Evolutionary conservation across 2,797 vertebrate genomes (phyloP).

Genomic region (Coccyzus lansbergi): DNA sequence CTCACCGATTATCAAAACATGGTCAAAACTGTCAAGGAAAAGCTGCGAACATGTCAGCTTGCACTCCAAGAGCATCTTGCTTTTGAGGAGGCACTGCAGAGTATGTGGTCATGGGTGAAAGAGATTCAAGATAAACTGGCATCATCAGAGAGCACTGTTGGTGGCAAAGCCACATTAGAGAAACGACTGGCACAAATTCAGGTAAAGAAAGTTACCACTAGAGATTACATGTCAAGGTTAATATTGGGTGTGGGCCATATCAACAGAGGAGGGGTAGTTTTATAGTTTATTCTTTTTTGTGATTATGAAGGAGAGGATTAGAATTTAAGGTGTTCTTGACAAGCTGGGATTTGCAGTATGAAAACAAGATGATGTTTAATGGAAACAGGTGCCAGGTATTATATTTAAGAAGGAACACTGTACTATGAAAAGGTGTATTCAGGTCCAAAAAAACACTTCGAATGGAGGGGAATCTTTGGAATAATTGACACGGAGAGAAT

Average conservation of each 20-base stretch:
- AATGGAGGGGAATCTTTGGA: background rate
- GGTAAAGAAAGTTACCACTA: slow-evolving; percentile 72
- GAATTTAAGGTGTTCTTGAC: background rate
- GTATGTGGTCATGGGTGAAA: slow-evolving; percentile 89
- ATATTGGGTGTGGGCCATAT: background rate
- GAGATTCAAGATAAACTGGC: slow-evolving; percentile 86
- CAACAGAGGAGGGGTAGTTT: background rate
- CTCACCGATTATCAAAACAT: slow-evolving; percentile 88
- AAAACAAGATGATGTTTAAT: background rate
- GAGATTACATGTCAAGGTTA: background rate
- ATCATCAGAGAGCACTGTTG: slow-evolving; percentile 85
- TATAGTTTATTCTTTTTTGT: background rate
- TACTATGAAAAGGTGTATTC: background rate
- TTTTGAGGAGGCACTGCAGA: slow-evolving; percentile 90
- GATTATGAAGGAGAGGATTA: background rate
- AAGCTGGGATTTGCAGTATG: background rate
- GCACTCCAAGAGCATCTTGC: slow-evolving; percentile 93
- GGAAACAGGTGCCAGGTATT: background rate
- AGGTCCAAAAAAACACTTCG: background rate
- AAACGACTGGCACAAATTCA: slow-evolving; percentile 88
- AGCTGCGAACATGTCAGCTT: slow-evolving; percentile 85
- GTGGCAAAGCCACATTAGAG: slow-evolving; percentile 89
- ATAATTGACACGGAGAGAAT: background rate
- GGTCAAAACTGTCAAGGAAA: slow-evolving; percentile 85
- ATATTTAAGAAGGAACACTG: background rate